These are phyloP conservation scores for Fulica atra DNA, from an alignment of 2,113 vertebrate species.

Conservation along the genomic window DNA sequence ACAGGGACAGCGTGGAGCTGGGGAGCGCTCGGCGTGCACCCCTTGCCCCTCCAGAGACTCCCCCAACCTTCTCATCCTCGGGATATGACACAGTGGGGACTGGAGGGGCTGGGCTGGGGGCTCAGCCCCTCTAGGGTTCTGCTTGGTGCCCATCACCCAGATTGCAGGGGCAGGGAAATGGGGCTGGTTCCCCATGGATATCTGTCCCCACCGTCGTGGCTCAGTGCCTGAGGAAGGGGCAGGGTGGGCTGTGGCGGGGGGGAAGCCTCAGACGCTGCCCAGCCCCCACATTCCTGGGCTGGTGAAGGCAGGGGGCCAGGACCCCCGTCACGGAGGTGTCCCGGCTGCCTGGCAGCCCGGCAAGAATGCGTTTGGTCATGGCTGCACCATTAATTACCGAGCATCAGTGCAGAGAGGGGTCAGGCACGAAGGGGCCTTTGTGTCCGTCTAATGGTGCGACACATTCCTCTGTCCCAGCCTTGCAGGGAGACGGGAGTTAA, in stretches of 20 bases:
- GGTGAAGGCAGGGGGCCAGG: neutral
- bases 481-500: neutral
- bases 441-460: conserved; percentile 18
- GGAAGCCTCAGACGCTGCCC: neutral
- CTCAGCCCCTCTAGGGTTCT: neutral
- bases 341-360: neutral
- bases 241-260: neutral
- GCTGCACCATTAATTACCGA: neutral
- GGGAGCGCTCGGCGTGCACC: fast-evolving
- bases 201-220: fast-evolving
- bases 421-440: conserved; percentile 59
- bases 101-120: neutral
- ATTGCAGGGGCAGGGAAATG: neutral
- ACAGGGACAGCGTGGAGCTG: neutral
- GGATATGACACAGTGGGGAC: too few relatives aligned
- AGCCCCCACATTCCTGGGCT: neutral
- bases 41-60: fast-evolving
- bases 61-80: too few relatives aligned
- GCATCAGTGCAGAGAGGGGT: conserved; percentile 12
- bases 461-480: conserved; percentile 8
- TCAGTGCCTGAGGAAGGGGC: neutral
- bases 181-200: fast-evolving
- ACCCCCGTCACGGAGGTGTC: neutral
- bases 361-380: conserved; percentile 50
- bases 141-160: neutral